phyloP scores from a whole-genome alignment of 2,797 vertebrate species.

The Gallinago nigripennis region DNA sequence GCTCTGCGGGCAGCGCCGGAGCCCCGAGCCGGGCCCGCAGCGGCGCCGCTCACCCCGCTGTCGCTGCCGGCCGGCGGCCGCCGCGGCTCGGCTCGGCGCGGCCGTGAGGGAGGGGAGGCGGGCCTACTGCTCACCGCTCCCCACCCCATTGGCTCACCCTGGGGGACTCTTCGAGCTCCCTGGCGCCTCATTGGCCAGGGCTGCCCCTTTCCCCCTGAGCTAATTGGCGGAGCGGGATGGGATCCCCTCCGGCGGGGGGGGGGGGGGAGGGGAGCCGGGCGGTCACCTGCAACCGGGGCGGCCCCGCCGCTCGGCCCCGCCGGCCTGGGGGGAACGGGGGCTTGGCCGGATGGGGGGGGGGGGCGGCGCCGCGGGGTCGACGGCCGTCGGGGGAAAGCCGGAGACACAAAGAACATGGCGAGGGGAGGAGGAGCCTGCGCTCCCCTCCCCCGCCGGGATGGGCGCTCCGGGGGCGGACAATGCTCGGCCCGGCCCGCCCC shows the following conservation, averaged over 20 bases:
- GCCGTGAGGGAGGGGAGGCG: neutral
- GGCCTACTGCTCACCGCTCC: neutral
- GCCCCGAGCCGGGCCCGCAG: neutral
- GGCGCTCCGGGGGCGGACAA: neutral
- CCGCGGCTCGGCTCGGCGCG: neutral
- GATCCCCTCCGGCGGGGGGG: neutral
- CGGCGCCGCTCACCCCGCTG: neutral
- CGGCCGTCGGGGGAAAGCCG: constrained; percentile 20
- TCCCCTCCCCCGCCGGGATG: neutral
- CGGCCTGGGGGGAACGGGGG: neutral
- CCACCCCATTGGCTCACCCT: constrained; percentile 55
- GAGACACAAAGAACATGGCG: constrained; percentile 76
- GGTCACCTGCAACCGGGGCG: neutral
- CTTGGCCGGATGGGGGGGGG: neutral
- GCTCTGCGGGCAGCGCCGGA: no score
- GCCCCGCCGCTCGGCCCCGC: neutral
- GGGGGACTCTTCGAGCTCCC: neutral
- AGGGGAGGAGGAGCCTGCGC: constrained; percentile 47
- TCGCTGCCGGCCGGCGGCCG: neutral
- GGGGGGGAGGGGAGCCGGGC: neutral
- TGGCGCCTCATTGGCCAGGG: constrained; percentile 43
- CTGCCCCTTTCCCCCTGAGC: neutral
- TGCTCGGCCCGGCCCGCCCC: neutral
- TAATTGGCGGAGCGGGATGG: constrained; percentile 58
- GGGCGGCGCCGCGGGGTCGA: neutral